phyloP scores from a whole-genome alignment of 2,888 invertebrate genomes.

The Hyles lineata region DNA sequence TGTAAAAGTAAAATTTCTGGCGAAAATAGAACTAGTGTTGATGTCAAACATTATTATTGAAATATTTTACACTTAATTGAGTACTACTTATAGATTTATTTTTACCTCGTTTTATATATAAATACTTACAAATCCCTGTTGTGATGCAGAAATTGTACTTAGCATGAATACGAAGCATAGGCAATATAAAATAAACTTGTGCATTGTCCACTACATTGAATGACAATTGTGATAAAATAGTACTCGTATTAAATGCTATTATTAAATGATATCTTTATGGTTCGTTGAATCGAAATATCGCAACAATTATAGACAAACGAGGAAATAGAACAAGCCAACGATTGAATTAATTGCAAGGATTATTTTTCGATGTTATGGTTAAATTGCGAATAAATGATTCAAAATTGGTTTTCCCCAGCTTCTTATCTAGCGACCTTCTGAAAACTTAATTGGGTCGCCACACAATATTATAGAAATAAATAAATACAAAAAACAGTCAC shows the following conservation, averaged over 20 bases:
- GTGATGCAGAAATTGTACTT: neutral
- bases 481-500: too few species aligned
- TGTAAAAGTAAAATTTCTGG: too few species aligned
- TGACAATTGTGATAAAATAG: neutral
- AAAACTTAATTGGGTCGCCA: too few species aligned
- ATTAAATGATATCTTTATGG: neutral
- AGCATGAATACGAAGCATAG: neutral
- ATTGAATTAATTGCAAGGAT: neutral
- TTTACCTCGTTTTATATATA: neutral
- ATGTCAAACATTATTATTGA: too few species aligned
- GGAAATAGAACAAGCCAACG: neutral
- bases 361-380: neutral
- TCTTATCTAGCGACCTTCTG: too few species aligned
- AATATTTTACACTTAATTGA: too few species aligned
- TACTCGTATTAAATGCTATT: neutral
- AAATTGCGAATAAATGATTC: too few species aligned
- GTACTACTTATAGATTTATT: too few species aligned
- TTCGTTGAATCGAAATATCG: conserved; percentile 8
- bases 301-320: neutral
- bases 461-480: too few species aligned
- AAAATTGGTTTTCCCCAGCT: too few species aligned
- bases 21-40: too few species aligned
- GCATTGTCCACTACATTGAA: neutral
- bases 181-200: neutral
- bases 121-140: neutral